Conservation (phyloP, 2,113 vertebrate genomes). For the Psilopsiagon aurifrons region DNA sequence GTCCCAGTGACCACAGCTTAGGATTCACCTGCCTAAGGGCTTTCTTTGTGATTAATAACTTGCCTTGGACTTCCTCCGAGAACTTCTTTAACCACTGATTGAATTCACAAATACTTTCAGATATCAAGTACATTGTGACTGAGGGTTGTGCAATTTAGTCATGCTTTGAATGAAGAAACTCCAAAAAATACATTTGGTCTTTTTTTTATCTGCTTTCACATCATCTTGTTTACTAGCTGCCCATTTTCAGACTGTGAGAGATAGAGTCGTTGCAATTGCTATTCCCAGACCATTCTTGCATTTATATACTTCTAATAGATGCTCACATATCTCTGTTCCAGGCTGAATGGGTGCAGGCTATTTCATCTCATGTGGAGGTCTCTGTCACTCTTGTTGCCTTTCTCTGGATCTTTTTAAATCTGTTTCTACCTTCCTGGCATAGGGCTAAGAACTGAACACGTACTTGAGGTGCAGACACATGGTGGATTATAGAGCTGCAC, state of each 20-base stretch:
- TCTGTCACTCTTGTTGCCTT: not conserved
- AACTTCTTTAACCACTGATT: not conserved
- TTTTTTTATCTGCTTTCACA: not conserved
- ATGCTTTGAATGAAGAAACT: not conserved
- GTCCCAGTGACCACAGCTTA: not conserved
- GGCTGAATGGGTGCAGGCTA: not conserved
- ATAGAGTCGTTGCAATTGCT: not conserved
- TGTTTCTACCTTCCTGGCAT: not conserved
- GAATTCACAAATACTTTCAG: not conserved
- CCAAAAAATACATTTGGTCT: not conserved
- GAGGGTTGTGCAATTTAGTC: not conserved
- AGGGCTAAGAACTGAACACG: fast-evolving
- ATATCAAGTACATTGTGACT: fast-evolving
- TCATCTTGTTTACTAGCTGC: not conserved
- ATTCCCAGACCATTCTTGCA: not conserved
- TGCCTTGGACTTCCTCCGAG: not conserved
- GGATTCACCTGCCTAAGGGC: not conserved
- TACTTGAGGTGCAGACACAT: not conserved
- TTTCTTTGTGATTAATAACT: not conserved
- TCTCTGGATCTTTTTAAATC: not conserved
- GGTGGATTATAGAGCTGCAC: not conserved
- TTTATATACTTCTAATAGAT: too few relatives aligned
- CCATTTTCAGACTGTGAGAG: not conserved
- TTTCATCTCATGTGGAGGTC: not conserved
- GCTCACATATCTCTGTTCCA: not conserved